Conservation (phyloP, 1,140 invertebrate species). For the Trichonephila inaurata region DNA sequence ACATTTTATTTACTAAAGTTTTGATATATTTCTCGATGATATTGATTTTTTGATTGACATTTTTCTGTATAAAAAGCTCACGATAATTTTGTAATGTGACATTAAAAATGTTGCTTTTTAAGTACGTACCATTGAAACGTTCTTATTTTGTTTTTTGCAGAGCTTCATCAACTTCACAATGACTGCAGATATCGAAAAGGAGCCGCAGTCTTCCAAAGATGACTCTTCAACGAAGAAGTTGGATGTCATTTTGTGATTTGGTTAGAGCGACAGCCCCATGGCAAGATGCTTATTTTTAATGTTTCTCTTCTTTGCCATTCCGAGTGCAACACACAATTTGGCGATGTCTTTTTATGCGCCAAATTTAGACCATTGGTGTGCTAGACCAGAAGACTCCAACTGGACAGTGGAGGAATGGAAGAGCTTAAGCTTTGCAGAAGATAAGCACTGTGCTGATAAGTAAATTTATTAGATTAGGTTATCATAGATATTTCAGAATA, state of each 20-base stretch:
- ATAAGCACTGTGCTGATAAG: constrained; percentile 44
- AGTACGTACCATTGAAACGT: background rate
- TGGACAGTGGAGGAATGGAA: constrained; percentile 54
- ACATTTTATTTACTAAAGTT: too few relatives aligned
- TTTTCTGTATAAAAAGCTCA: too few relatives aligned
- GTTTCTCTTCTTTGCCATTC: constrained; percentile 54
- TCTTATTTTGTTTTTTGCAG: background rate
- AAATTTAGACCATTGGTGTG: constrained; percentile 68
- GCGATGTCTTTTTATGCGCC: constrained; percentile 69
- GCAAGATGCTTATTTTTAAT: constrained; percentile 53
- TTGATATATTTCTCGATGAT: too few relatives aligned
- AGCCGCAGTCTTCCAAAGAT: background rate
- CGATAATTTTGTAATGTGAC: background rate
- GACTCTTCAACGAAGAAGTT: background rate
- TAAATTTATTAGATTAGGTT: background rate
- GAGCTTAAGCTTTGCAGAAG: background rate
- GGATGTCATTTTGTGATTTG: constrained; percentile 58
- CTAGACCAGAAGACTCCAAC: constrained; percentile 43
- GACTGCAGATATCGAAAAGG: constrained; percentile 68
- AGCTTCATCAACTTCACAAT: background rate
- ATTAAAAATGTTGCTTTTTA: background rate
- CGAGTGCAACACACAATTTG: constrained; percentile 58
- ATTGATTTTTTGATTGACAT: too few relatives aligned
- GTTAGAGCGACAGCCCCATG: constrained; percentile 43
- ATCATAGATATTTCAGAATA: too few relatives aligned